Conservation (phyloP, 2,113 vertebrate genomes). For the Zosterops lateralis region DNA sequence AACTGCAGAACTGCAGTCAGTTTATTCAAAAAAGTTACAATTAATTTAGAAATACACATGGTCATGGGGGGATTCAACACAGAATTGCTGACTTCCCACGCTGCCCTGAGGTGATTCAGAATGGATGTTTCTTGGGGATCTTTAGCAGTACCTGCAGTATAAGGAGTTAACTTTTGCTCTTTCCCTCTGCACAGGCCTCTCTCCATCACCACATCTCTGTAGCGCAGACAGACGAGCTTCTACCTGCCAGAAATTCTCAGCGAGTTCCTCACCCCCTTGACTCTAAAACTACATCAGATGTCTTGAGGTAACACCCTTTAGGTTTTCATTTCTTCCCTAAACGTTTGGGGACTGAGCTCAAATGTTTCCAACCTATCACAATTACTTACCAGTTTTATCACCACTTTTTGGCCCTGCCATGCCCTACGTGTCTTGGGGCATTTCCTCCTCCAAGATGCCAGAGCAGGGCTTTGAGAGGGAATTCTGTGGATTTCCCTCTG, state of each 20-base stretch:
- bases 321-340: background rate
- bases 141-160: background rate
- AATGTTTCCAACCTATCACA: background rate
- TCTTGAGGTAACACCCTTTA: slow-evolving; percentile 84
- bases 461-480: background rate
- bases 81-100: fast-evolving
- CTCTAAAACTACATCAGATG: slow-evolving; percentile 98
- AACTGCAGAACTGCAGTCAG: background rate
- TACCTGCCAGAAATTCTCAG: slow-evolving; percentile 87
- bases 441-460: background rate
- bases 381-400: background rate
- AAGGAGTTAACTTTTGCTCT: background rate
- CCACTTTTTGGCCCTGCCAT: background rate
- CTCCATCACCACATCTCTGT: slow-evolving; percentile 97
- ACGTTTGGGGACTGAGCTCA: background rate
- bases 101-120: background rate
- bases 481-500: background rate
- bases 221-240: slow-evolving; percentile 89
- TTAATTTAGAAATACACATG: background rate
- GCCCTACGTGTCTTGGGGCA: background rate
- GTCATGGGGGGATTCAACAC: background rate
- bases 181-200: slow-evolving; percentile 81
- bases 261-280: slow-evolving; percentile 92
- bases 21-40: background rate
- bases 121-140: background rate